Evolutionary conservation across 2,797 vertebrate genomes (phyloP).

Genomic region (Pseudopleuronectes americanus): DNA sequence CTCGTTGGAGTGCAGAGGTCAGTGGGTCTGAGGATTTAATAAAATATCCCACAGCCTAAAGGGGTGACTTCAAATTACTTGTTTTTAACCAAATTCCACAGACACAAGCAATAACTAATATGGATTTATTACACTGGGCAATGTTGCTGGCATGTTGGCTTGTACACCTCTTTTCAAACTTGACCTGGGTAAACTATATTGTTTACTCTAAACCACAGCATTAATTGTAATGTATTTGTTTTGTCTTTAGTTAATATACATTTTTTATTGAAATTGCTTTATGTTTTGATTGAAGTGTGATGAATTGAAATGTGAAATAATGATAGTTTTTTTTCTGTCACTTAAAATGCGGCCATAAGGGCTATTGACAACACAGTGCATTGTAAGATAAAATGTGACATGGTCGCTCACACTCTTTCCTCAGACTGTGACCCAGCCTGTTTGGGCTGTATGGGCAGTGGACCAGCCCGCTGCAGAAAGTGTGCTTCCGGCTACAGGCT

Average conservation of each 20-base stretch:
- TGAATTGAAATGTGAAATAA: too few relatives aligned
- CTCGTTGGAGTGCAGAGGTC: conserved; percentile 93
- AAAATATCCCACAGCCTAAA: not conserved
- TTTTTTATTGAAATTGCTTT: not conserved
- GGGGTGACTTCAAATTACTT: not conserved
- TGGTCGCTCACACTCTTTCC: conserved; percentile 1
- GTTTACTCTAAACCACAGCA: too few relatives aligned
- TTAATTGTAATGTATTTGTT: not conserved
- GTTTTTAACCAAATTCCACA: not conserved
- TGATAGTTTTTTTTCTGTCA: not conserved
- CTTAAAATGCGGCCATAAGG: not conserved
- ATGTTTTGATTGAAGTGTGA: not conserved
- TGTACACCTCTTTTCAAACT: too few relatives aligned
- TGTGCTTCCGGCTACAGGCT: conserved; percentile 91
- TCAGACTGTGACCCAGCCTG: conserved; percentile 92
- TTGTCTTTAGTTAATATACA: not conserved
- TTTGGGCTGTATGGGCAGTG: conserved; percentile 92
- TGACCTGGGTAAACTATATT: too few relatives aligned
- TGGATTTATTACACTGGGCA: not conserved
- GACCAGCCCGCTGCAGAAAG: conserved; percentile 91
- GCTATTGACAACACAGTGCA: not conserved
- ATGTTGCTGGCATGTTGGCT: not conserved
- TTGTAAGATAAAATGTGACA: not conserved
- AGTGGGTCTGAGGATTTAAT: conserved; percentile 41
- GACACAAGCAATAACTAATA: too few relatives aligned